Percentiles rank a stretch among this genome's conserved stretches.
Evolutionary conservation across 1,140 invertebrate genomes (phyloP).

Genomic region (Drosophila asahinai): DNA sequence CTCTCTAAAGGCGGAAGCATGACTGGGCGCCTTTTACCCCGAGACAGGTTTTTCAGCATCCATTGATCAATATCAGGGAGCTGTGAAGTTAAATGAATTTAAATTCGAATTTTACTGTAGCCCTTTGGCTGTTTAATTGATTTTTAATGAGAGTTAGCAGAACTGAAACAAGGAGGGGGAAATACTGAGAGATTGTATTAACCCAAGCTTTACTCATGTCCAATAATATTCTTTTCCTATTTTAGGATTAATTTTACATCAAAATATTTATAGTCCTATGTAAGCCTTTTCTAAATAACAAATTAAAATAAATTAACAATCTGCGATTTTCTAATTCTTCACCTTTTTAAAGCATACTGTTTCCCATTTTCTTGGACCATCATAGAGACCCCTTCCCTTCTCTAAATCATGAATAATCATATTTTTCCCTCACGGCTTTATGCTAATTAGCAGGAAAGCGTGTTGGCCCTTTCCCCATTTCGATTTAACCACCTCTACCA

Average conservation of each 20-base stretch:
- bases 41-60: conserved; percentile 1
- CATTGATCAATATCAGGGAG: conserved; percentile 58
- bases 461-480: conserved; percentile 8
- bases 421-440: conserved; percentile 47
- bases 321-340: too few relatives aligned
- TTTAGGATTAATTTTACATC: too few relatives aligned
- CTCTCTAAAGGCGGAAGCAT: conserved; percentile 45
- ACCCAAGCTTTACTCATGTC: neutral
- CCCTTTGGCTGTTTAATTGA: conserved; percentile 3
- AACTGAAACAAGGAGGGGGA: neutral
- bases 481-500: conserved; percentile 19
- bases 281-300: too few relatives aligned
- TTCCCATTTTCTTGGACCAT: neutral
- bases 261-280: too few relatives aligned
- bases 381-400: neutral
- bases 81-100: conserved; percentile 59
- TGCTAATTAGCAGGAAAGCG: conserved; percentile 75
- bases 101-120: conserved; percentile 27
- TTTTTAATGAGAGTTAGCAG: conserved; percentile 21
- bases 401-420: conserved; percentile 65
- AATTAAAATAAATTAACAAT: too few relatives aligned
- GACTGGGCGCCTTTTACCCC: conserved; percentile 59
- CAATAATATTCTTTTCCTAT: neutral
- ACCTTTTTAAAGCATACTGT: neutral
- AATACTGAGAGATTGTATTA: neutral